Percentiles rank a stretch among this genome's conserved stretches.
Evolutionary conservation across 2,888 invertebrate genomes (phyloP).

Genomic region (Tenthredo distinguenda): DNA sequence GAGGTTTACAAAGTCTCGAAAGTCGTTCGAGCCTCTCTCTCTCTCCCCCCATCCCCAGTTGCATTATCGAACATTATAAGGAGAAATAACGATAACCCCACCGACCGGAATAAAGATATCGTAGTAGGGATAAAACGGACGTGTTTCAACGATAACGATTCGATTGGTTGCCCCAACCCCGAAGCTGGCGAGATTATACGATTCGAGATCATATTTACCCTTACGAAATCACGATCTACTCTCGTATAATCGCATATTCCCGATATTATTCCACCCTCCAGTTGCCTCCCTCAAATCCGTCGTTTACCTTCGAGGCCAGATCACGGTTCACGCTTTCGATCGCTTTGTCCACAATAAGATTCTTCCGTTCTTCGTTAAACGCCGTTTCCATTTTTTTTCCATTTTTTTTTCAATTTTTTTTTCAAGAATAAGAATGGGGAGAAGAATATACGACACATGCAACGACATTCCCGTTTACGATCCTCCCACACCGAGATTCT

Average conservation of each 20-base stretch:
- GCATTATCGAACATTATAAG: background rate
- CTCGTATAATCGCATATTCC: background rate
- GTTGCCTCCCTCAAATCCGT: too few relatives aligned
- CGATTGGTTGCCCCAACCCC: background rate
- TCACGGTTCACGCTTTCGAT: background rate
- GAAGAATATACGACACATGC: background rate
- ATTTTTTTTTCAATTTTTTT: background rate
- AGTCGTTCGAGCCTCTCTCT: background rate
- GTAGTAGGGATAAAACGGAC: constrained; percentile 5
- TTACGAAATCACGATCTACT: background rate
- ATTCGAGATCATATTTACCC: background rate
- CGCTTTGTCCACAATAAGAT: background rate
- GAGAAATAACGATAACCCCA: constrained; percentile 31
- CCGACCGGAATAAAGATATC: background rate
- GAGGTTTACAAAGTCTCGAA: background rate
- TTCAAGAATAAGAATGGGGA: too few relatives aligned
- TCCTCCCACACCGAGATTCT: background rate
- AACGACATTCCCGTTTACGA: constrained; percentile 24
- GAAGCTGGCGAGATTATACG: background rate
- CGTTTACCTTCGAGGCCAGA: background rate
- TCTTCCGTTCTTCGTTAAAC: background rate
- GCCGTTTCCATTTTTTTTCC: background rate
- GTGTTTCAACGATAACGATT: constrained; percentile 44
- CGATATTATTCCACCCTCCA: background rate
- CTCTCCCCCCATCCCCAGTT: background rate